Conservation (phyloP, 2,888 invertebrate genomes). For the Ganaspis brasiliensis region DNA sequence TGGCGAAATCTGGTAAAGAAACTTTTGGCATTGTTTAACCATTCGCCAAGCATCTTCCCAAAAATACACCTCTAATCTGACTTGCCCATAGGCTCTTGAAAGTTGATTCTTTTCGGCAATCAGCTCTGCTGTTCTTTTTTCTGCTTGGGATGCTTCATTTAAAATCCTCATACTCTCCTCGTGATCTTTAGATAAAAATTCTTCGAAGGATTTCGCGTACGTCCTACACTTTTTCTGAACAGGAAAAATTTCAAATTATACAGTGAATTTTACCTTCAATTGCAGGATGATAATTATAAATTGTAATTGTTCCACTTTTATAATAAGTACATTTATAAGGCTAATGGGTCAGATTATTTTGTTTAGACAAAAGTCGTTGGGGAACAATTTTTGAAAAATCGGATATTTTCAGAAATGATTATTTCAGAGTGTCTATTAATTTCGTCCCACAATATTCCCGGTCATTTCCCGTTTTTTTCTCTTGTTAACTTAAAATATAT, state of each 20-base stretch:
- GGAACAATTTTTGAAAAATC: no score
- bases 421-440: no score
- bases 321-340: no score
- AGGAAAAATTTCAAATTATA: neutral
- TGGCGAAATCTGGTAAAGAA: constrained; percentile 86
- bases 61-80: constrained; percentile 81
- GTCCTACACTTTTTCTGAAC: constrained; percentile 76
- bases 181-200: constrained; percentile 85
- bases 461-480: no score
- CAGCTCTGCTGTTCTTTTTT: constrained; percentile 75
- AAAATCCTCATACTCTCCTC: constrained; percentile 83
- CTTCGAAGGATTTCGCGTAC: constrained; percentile 84
- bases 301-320: neutral
- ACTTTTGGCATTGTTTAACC: constrained; percentile 86
- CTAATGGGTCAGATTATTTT: no score
- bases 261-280: no score
- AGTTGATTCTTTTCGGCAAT: constrained; percentile 65
- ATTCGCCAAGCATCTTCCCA: constrained; percentile 85
- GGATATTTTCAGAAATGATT: no score
- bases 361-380: no score
- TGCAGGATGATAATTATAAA: no score
- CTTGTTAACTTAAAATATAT: no score
- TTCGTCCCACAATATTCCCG: no score
- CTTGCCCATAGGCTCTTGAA: constrained; percentile 68
- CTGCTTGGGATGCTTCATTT: constrained; percentile 81